Base-by-base conservation (phyloP, 2,888 invertebrate species). In the Lasioglossum morio region DNA sequence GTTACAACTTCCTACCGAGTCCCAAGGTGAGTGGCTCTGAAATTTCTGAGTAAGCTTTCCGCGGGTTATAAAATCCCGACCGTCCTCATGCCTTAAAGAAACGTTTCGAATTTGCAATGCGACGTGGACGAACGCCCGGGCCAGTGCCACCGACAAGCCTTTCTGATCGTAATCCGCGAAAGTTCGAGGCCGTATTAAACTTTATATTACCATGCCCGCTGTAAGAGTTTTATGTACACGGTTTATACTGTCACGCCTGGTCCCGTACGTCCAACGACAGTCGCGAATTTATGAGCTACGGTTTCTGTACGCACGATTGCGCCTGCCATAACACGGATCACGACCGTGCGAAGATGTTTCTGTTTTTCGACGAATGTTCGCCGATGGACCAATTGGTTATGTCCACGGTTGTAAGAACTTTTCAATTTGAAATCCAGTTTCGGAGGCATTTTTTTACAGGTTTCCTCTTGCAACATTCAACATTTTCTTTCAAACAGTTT, bases 231-330 rank as follows among this genome's bases (percentile, higher is more conserved):
- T 85, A 88, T 85, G 81, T 77, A 84, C 53, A 85, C 79, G 84
- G 80, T 85, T 88, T 87, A 87, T 84, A 86, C 83, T 80, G 83
- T 89, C 87, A 79, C 74, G 85, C 72, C 84, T 84, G 48, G 70
- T 10, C 16, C 40, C 16, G 19, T 5, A 5, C n/a, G 14, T 40
- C 79, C 81, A 27, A 77, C 80, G 79, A 79, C 72, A 27, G 16
- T 72, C 66, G 57, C 34, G 75, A 90, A 88, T 91, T 89, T 89
- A 91, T 73, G 88, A 88, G 60, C 75, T 73, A 87, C 84, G 77
- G 87, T 70, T 87, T 82, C 80, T 78, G 84, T 87, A 79, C 77
- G 84, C 66, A 81, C 80, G 60, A 76, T 48, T 40, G 37, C 40
- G 76, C 23, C 37, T n/a, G 37, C 70, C 5, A n/a, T n/a, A 34